phyloP scores from a whole-genome alignment of 1,140 invertebrate species.

The Sarcophaga bullata region DNA sequence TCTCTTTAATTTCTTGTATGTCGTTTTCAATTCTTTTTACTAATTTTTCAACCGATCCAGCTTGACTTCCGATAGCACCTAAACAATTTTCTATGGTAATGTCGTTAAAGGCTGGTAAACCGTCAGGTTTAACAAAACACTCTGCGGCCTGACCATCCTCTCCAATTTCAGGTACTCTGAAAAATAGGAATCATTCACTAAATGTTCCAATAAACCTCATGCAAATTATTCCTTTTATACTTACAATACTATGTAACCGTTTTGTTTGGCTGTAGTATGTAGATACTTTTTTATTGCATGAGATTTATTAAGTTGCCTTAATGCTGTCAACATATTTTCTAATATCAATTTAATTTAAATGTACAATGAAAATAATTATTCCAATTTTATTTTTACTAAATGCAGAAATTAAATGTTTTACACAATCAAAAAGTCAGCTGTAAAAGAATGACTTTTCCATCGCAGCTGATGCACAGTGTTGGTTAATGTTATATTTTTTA shows the following conservation, averaged over 20 bases:
- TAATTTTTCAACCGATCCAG: constrained; percentile 83
- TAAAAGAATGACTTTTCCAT: constrained; percentile 8
- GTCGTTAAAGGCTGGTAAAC: constrained; percentile 81
- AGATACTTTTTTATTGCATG: constrained; percentile 47
- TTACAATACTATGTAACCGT: constrained; percentile 64
- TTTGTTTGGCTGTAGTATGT: constrained; percentile 49
- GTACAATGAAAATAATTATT: neutral
- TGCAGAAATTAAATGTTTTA: constrained; percentile 34
- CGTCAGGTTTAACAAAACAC: constrained; percentile 76
- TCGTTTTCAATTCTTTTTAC: constrained; percentile 68
- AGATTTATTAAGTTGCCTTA: constrained; percentile 49
- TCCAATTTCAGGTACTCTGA: constrained; percentile 89
- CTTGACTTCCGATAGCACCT: constrained; percentile 82
- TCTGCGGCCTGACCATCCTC: constrained; percentile 80
- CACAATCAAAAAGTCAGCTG: constrained; percentile 36
- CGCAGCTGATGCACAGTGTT: neutral
- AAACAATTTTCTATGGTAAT: constrained; percentile 85
- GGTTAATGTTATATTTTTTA: neutral
- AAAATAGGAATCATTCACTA: neutral
- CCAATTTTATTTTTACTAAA: constrained; percentile 2
- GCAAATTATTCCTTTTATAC: constrained; percentile 34
- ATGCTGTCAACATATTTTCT: constrained; percentile 55
- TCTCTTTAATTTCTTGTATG: constrained; percentile 42
- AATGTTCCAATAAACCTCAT: neutral
- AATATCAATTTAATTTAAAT: constrained; percentile 3